Evolutionary conservation across 2,888 invertebrate species (phyloP).

Genomic region (Nomada lathburiana): DNA sequence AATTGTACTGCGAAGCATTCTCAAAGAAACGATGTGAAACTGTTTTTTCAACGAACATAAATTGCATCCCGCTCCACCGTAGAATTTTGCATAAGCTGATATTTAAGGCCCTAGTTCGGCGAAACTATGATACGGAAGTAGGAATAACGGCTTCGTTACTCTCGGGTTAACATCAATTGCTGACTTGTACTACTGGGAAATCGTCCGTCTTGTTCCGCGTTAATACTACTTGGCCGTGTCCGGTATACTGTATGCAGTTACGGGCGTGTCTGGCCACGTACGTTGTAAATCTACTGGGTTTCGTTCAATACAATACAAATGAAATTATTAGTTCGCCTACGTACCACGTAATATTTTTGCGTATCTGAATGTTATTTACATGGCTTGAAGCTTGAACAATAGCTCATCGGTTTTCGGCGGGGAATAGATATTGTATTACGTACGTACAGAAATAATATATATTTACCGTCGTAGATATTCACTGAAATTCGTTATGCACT

Average conservation of each 20-base stretch:
- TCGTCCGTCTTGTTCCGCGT: conserved; percentile 49
- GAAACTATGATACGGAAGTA: conserved; percentile 15
- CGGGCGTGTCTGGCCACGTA: conserved; percentile 26
- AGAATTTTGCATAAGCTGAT: background rate
- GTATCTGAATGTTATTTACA: background rate
- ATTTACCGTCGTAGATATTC: too few relatives aligned
- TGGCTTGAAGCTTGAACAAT: background rate
- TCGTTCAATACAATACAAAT: background rate
- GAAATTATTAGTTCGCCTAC: background rate
- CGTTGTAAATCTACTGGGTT: conserved; percentile 1
- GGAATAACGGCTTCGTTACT: conserved; percentile 38
- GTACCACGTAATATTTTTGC: too few relatives aligned
- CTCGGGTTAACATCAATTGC: conserved; percentile 31
- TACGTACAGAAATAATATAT: too few relatives aligned
- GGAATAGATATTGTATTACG: conserved; percentile 2
- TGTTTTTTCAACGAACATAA: background rate
- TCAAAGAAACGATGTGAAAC: background rate
- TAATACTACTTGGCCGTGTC: conserved; percentile 45
- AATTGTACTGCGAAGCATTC: background rate
- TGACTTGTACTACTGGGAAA: conserved; percentile 60
- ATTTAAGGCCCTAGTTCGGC: conserved; percentile 3
- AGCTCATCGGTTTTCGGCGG: conserved; percentile 13
- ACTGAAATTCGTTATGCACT: too few relatives aligned
- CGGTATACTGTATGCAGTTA: conserved; percentile 8
- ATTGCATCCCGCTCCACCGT: background rate